Percentiles rank a stretch among this genome's conserved stretches.
phyloP scores from a whole-genome alignment of 1,140 invertebrate genomes.

The Musca domestica region DNA sequence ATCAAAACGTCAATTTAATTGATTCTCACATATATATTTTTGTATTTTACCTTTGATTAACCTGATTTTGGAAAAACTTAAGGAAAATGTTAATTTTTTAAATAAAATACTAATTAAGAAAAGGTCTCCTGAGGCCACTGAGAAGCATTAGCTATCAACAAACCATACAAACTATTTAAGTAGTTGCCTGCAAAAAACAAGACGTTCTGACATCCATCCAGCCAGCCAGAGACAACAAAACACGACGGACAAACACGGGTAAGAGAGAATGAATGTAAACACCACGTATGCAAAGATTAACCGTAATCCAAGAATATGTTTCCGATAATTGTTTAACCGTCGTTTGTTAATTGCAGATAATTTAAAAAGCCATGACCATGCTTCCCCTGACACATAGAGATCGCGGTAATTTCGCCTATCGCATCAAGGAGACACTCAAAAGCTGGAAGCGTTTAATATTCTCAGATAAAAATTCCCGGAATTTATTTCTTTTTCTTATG shows the following conservation, averaged over 20 bases:
- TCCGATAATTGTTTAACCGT: too few species aligned
- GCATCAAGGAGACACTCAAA: conserved; percentile 69
- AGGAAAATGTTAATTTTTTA: conserved; percentile 11
- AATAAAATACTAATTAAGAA: neutral
- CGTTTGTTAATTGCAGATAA: neutral
- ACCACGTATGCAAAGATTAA: conserved; percentile 13
- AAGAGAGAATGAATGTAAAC: conserved; percentile 2
- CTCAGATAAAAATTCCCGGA: conserved; percentile 89
- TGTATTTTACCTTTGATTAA: too few species aligned
- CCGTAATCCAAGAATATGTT: too few species aligned
- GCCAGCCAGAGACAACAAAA: conserved; percentile 4
- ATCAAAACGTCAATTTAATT: too few species aligned
- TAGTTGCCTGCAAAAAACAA: neutral
- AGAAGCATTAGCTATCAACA: neutral
- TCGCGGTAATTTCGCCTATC: conserved; percentile 62
- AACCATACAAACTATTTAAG: neutral
- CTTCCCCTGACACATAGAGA: conserved; percentile 76
- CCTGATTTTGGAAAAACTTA: too few species aligned
- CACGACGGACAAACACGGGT: neutral
- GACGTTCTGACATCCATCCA: neutral
- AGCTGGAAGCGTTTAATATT: conserved; percentile 86
- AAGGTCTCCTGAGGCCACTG: neutral
- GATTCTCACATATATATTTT: too few species aligned
- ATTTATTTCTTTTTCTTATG: conserved; percentile 91
- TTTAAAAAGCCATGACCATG: conserved; percentile 32